Conservation (phyloP, 2,888 invertebrate species). For the Operophtera brumata region DNA sequence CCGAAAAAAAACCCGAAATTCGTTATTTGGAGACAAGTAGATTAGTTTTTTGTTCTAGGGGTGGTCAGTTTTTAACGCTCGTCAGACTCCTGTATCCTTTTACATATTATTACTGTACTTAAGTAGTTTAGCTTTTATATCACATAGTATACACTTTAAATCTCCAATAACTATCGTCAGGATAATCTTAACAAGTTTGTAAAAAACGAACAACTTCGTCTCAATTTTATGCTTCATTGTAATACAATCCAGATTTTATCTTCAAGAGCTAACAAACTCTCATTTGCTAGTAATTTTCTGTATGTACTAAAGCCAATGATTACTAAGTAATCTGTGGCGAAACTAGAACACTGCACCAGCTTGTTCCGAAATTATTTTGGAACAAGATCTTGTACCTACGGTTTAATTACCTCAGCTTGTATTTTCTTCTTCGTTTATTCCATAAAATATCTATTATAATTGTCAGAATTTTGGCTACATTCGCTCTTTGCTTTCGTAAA, state of each 20-base stretch:
- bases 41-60: slow-evolving; percentile 23
- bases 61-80: slow-evolving; percentile 28
- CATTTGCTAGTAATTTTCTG: slow-evolving; percentile 2
- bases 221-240: neutral
- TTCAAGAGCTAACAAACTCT: neutral
- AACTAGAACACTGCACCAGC: slow-evolving; percentile 1
- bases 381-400: slow-evolving; percentile 1
- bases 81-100: slow-evolving; percentile 20
- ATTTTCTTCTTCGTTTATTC: neutral
- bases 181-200: neutral
- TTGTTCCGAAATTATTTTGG: neutral
- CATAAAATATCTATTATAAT: too few species aligned
- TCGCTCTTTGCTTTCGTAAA: too few species aligned
- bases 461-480: neutral
- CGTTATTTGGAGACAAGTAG: slow-evolving; percentile 20
- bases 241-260: slow-evolving; percentile 2
- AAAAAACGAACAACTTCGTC: neutral
- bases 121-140: neutral
- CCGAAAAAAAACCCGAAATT: slow-evolving; percentile 28
- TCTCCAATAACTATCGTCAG: neutral
- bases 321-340: slow-evolving; percentile 4
- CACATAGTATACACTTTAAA: neutral
- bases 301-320: neutral
- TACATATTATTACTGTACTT: slow-evolving; percentile 2
- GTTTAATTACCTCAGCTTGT: slow-evolving; percentile 1